Base-by-base conservation (phyloP, 35 echinoderm and acorn worm species). In the Ophioderma brevispina region DNA sequence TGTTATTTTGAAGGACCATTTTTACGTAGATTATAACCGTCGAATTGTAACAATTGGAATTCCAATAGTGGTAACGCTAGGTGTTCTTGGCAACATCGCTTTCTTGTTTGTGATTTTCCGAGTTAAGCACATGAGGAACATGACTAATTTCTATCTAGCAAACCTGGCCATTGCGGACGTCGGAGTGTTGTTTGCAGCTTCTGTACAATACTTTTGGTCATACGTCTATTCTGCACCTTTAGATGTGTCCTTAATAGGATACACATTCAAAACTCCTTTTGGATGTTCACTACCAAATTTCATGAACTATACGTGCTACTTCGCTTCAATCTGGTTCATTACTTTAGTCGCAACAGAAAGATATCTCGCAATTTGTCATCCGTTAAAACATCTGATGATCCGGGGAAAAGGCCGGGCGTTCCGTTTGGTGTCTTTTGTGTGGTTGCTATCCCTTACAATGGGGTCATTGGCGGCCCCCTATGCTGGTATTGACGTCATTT, bases 291-390 rank as follows among this genome's bases (percentile, higher is more conserved):
- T 36, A 17, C 56, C 15, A 64, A 36, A 37, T 36, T 15, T 38
- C 14, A 35, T 63, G 14, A 11, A 37, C 0, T 35, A 75, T 18
- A 64, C 32, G 8, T 52, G 43, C 30, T 85, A 85, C 55, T 85
- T 64, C 70, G 83, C 52, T 25, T 85, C 83, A 33, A 85, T 85
- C 70, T 52, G 46, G 36, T 37, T 85, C 1, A 23, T 85, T 1
- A 85, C 83, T 36, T n/a, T 63, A 23, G 49, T 85, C 17, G 52
- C 83, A 17, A 25, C 43, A 0, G 83, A 85, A 59, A 33, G 83
- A 35, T 85, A 85, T n/a, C 83, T 85, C 23, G 83, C 46, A 23
- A 34, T 85, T 30, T 85, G 83, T 28, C 83, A 85, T 85, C 83
- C 83, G 1, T 13, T 75, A 17, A 85, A 64, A 14, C 83, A 85